Base-by-base conservation (phyloP, 2,113 vertebrate genomes). In the Parus major region DNA sequence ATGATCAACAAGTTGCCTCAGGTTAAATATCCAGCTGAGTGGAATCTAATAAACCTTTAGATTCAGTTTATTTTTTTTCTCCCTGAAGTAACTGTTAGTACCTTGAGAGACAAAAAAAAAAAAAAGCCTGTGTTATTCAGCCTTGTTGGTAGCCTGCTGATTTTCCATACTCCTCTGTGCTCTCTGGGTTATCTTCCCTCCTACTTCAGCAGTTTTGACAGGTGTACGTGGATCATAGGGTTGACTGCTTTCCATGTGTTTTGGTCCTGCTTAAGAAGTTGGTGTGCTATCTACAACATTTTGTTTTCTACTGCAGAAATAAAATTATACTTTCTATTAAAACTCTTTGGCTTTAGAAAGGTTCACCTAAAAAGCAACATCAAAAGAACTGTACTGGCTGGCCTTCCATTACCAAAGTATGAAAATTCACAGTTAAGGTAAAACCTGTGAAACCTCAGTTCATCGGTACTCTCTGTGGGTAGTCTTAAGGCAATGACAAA, bases 351-450 rank as follows among this genome's bases (percentile, higher is more conserved):
- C 56, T 80, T 93, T 95, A 94, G 84, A 91, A 93, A 95, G 64
- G 86, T 90, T 95, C 82, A 94, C 28, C 25, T 79, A 81, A 78
- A 59, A 94, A 96, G 33, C 24, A 61, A 69, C 72, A 94, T 94
- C 56, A 87, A 92, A 96, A 95, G 63, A 70, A 61, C 11, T 81
- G 64, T 94, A 59, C 36, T 61, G 56, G n/a, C 69, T 93, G 78
- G 25, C 16, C 72, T 96, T 95, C 69, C 77, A 42, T 60, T 86
- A 65, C 87, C 52, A 86, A 39, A 86, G 39, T 65, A 72, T 80
- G 64, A 86, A 93, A 96, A 95, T 96, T 97, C 82, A 83, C 55
- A 80, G 78, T 81, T 97, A 94, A 88, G 56, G 84, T 94, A 87
- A 96, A 88, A 93, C 33, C 64, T 57, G 79, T 82, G 75, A 93